Base-by-base conservation (phyloP, 2,113 vertebrate genomes). In the Salminus brasiliensis region DNA sequence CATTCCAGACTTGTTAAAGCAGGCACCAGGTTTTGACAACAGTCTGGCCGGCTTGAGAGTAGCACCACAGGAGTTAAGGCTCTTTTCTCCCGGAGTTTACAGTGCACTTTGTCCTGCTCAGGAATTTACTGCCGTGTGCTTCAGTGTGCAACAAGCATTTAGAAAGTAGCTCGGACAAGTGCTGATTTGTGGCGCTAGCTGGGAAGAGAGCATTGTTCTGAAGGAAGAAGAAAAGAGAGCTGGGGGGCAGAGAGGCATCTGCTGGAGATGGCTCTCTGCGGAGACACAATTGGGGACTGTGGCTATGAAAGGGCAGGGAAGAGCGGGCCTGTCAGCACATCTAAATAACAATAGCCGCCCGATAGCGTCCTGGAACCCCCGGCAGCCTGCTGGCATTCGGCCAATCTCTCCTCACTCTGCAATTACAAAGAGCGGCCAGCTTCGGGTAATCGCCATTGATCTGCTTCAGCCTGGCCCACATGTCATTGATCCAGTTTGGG, bases 401-500 rank as follows among this genome's bases (percentile, higher is more conserved):
- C 81, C 81, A 81, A 81, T 88, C 86, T 85, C 67, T 86, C 83
- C 78, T 83, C 87, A 75, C 84, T 80, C 75, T 82, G 81, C 79
- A 87, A 88, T 87, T 87, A 86, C 83, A 85, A 83, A 85, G 85
- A 85, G 85, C 83, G 69, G 34, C 72, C 70, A 79, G 74, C 83
- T 85, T 53, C 29, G 36, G 78, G 76, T 83, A 79, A 86, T 86
- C 80, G 80, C 67, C 74, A 87, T 83, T 86, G 84, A 87, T 87
- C 84, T 82, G 57, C 27, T 82, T 82, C 68, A 66, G 65, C 39
- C 73, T 63, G 10, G 72, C 55, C 34, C 76, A 13, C n/a, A 30
- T 32, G 45, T 53, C 70, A 84, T 84, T 69, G 83, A 87, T 84
- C 74, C 71, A 45, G 65, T 79, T 67, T 72, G 55, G 47, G 66